phyloP scores from a whole-genome alignment of 2,888 invertebrate genomes.

The Phytoseiulus persimilis region DNA sequence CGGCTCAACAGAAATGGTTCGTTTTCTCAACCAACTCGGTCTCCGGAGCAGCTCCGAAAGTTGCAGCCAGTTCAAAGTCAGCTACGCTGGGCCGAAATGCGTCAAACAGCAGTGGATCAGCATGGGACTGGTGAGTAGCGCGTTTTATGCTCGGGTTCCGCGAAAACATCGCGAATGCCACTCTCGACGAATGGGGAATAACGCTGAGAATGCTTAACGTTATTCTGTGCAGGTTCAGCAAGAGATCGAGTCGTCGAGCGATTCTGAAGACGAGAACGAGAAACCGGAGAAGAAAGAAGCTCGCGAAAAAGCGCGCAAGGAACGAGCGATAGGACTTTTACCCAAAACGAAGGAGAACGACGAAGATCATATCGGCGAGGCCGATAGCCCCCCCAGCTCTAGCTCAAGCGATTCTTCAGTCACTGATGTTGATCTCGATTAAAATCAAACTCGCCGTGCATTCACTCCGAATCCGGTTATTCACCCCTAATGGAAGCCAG shows the following conservation, averaged over 20 bases:
- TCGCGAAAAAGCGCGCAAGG: conserved; percentile 23
- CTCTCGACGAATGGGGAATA: background rate
- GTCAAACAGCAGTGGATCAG: conserved; percentile 31
- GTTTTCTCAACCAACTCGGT: conserved; percentile 25
- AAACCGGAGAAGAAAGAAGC: conserved; percentile 6
- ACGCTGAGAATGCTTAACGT: background rate
- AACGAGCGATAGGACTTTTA: conserved; percentile 16
- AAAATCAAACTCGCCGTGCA: background rate
- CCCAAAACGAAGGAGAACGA: conserved; percentile 15
- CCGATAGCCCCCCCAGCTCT: conserved; percentile 29
- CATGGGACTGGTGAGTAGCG: conserved; percentile 32
- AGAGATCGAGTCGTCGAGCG: conserved; percentile 30
- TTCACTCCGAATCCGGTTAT: background rate
- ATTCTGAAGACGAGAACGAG: conserved; percentile 21
- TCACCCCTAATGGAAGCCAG: background rate
- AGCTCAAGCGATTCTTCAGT: conserved; percentile 37
- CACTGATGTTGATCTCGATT: conserved; percentile 39
- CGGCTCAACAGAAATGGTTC: conserved; percentile 7
- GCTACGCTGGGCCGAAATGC: conserved; percentile 20
- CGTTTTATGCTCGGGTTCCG: background rate
- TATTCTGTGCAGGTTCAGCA: conserved; percentile 16
- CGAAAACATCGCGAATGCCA: background rate
- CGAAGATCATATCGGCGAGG: conserved; percentile 8
- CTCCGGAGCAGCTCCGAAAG: conserved; percentile 19
- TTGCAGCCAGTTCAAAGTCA: conserved; percentile 19